A percentile compares a stretch with the other conserved stretches of the same genome.
phyloP scores from a whole-genome alignment of 2,113 vertebrate genomes.

The Xiphias gladius region DNA sequence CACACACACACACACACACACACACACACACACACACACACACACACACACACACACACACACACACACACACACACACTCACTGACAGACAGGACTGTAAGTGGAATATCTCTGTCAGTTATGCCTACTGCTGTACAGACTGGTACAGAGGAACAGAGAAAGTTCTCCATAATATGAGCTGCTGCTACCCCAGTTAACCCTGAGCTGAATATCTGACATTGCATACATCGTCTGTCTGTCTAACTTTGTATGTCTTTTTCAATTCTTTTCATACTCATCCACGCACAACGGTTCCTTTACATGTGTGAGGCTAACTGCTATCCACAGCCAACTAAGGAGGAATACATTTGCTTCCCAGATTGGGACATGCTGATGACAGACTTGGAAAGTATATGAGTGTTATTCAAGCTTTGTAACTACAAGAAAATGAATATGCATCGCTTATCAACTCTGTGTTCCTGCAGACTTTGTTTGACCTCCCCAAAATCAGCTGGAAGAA shows the following conservation, averaged over 20 bases:
- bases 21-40: constrained; percentile 19
- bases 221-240: background rate
- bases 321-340: too few species aligned
- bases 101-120: constrained; percentile 42
- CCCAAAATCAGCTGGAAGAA: background rate
- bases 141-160: constrained; percentile 40
- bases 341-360: background rate
- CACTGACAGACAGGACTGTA: constrained; percentile 27
- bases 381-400: background rate
- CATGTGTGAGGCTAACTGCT: too few species aligned
- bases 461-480: too few species aligned
- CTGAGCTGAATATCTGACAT: constrained; percentile 36
- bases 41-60: constrained; percentile 27
- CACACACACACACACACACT: constrained; percentile 28
- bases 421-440: background rate
- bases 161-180: constrained; percentile 33
- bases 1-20: constrained; percentile 34
- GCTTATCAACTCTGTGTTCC: too few species aligned
- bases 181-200: constrained; percentile 50
- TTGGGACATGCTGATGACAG: background rate
- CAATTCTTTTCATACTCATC: background rate
- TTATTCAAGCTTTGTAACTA: background rate
- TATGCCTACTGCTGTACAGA: constrained; percentile 16
- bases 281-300: too few species aligned
- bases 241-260: background rate